Conservation (phyloP, 2,888 invertebrate genomes). For the Coenonympha glycerion region DNA sequence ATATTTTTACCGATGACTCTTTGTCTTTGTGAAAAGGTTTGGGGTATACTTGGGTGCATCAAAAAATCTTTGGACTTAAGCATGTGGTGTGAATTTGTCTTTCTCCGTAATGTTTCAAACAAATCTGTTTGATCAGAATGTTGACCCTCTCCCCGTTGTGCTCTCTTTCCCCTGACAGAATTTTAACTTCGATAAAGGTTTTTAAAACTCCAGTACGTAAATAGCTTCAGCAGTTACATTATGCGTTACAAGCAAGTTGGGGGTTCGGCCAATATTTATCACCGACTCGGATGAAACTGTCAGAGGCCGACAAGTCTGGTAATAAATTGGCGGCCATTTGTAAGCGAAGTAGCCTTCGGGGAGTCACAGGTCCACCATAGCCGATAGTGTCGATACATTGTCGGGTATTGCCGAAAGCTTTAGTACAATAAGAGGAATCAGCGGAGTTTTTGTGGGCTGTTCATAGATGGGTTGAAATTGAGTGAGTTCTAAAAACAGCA, state of each 20-base stretch:
- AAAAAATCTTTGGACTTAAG: too few relatives aligned
- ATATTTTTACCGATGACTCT: too few relatives aligned
- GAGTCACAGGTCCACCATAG: slow-evolving; percentile 15
- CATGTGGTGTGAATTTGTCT: too few relatives aligned
- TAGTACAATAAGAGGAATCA: not conserved
- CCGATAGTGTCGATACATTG: slow-evolving; percentile 17
- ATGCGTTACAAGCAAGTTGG: slow-evolving; percentile 14
- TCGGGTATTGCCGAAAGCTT: slow-evolving; percentile 12
- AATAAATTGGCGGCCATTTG: slow-evolving; percentile 31
- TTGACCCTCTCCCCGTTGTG: too few relatives aligned
- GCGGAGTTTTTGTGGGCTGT: not conserved
- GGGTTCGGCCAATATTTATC: slow-evolving; percentile 22
- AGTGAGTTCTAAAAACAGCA: too few relatives aligned
- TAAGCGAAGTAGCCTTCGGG: slow-evolving; percentile 25
- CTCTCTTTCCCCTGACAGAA: too few relatives aligned
- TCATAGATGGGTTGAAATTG: slow-evolving; percentile 2
- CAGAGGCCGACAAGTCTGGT: slow-evolving; percentile 26
- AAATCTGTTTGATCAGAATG: too few relatives aligned
- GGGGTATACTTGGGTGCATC: too few relatives aligned
- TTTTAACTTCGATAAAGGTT: too few relatives aligned
- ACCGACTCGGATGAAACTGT: slow-evolving; percentile 20
- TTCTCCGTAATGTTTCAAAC: too few relatives aligned
- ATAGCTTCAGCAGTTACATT: slow-evolving; percentile 16
- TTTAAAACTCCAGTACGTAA: slow-evolving; percentile 8
- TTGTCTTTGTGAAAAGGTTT: too few relatives aligned